Evolutionary conservation across 2,797 vertebrate species (phyloP), one percentile per base, ranked within the genome.

Genomic region (Lophotriccus pileatus): DNA sequence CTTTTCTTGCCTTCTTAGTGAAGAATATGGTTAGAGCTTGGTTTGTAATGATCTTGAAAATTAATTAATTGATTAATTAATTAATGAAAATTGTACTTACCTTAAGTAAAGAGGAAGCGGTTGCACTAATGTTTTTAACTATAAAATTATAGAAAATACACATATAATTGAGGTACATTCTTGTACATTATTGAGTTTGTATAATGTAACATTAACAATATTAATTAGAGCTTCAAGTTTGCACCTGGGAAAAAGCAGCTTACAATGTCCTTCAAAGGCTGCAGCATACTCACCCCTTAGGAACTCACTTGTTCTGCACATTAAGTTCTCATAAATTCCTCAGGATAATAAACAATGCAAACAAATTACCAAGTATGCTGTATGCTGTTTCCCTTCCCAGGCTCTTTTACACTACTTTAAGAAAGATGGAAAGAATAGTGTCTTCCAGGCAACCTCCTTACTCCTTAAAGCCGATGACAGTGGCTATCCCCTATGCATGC

Each of bases 401-500:
- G 39, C 3, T 55, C 17, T 41, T 74, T 63, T 12, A 52, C 2
- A 23, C 2, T 8, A 23, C n/a, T 60, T 58, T 19, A 67, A 78
- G 10, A 52, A 37, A 80, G 34, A 69, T 11, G 16, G 4, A 12
- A 74, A 16, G 13, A 66, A 34, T 4, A 12, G 10, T 28, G 7
- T 58, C 15, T 66, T 49, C 28, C 12, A 70, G 44, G 34, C 14
- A 68, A 7, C 25, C 9, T 56, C 9, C 7, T 70, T 14, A 10
- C 41, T 47, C 16, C 49, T 19, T 23, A 50, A 50, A 10, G 25
- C 28, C 34, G 17, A 1, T 32, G 53, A 34, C 0, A 0, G 16
- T 43, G 22, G 10, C 8, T 43, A 4, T 17, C 10, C 20, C 13
- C 37, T 37, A 34, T 13, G 3, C 2, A 63, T 22, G 14, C 11